phyloP scores from a whole-genome alignment of 2,797 vertebrate species.

The Pangasius djambal region DNA sequence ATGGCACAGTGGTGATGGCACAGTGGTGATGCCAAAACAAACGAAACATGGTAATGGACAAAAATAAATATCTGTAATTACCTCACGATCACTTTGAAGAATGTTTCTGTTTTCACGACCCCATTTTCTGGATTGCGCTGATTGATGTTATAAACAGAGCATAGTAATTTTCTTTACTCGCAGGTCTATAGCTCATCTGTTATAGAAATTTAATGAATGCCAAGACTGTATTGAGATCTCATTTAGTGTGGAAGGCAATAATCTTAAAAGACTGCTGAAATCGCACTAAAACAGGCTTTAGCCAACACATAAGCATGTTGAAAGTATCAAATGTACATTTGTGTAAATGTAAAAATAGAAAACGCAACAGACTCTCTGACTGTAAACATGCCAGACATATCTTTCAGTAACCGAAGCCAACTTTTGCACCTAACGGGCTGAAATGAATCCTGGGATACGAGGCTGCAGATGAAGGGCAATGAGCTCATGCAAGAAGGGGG shows the following conservation, averaged over 20 bases:
- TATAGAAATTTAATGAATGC: too few relatives aligned
- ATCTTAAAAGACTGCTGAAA: too few relatives aligned
- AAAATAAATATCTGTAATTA: background rate
- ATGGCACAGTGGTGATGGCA: background rate
- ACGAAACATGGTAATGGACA: background rate
- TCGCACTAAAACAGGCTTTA: background rate
- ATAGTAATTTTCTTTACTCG: background rate
- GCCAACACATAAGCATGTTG: too few relatives aligned
- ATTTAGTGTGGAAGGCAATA: background rate
- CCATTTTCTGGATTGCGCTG: background rate
- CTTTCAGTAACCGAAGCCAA: conserved; percentile 33
- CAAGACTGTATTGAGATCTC: background rate
- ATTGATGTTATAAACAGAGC: background rate
- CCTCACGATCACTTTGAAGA: background rate
- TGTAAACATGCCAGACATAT: conserved; percentile 33
- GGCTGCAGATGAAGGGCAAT: conserved; percentile 57
- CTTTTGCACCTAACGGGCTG: conserved; percentile 34
- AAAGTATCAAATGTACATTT: background rate
- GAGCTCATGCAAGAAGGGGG: conserved; percentile 46
- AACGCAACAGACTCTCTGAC: conserved; percentile 14
- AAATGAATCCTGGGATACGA: conserved; percentile 45
- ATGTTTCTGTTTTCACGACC: background rate
- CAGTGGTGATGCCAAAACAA: background rate
- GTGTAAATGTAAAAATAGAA: conserved; percentile 19
- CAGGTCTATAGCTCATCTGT: background rate